Conservation (phyloP, 2,797 vertebrate genomes). For the Chelonia mydas region DNA sequence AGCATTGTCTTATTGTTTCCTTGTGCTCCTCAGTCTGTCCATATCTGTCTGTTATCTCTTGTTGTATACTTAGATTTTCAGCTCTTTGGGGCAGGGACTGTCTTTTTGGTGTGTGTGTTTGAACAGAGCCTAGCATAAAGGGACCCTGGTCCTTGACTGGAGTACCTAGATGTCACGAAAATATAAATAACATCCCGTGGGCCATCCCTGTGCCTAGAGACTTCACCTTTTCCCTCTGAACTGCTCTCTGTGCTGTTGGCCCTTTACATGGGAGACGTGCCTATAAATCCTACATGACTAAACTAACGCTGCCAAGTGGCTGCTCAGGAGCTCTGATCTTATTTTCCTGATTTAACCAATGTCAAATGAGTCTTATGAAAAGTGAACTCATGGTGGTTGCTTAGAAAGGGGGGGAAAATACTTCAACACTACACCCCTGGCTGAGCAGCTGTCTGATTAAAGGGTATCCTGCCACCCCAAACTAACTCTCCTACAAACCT, state of each 20-base stretch:
- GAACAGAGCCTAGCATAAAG: neutral
- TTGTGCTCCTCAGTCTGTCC: neutral
- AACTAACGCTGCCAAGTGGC: neutral
- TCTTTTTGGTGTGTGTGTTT: neutral
- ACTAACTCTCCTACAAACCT: neutral
- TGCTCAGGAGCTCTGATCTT: neutral
- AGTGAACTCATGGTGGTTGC: neutral
- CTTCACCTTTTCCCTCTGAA: neutral
- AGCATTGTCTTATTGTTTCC: too few relatives aligned
- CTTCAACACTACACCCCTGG: neutral
- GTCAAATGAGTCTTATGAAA: neutral
- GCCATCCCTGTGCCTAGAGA: neutral
- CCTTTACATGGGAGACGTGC: neutral
- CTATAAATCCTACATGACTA: neutral
- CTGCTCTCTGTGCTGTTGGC: neutral
- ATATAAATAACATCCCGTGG: neutral
- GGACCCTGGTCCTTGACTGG: neutral
- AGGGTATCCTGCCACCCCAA: neutral
- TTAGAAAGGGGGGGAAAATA: neutral
- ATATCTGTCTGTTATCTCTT: neutral
- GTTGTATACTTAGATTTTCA: neutral
- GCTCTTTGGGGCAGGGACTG: neutral
- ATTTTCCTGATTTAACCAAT: neutral
- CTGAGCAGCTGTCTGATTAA: neutral
- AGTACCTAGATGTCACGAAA: neutral